Conservation (phyloP, 2,797 vertebrate genomes). For the Hydrolagus colliei region DNA sequence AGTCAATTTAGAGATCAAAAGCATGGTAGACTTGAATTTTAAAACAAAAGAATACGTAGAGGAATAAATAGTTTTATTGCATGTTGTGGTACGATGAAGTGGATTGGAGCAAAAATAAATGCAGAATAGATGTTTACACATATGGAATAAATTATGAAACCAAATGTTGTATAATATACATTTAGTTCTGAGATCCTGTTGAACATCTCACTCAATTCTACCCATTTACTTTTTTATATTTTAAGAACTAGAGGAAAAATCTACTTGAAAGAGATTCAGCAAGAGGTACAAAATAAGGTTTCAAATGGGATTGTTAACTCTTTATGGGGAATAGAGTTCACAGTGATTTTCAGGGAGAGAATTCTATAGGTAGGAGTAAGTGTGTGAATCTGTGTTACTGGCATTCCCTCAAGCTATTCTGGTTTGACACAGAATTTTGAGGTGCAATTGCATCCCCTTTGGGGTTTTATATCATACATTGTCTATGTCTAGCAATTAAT, state of each 20-base stretch:
- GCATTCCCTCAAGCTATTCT: not conserved
- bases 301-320: not conserved
- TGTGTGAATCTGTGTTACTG: not conserved
- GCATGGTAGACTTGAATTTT: conserved; percentile 25
- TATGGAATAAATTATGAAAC: not conserved
- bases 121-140: not conserved
- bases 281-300: not conserved
- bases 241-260: not conserved
- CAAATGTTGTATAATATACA: not conserved
- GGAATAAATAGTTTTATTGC: not conserved
- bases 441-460: not conserved
- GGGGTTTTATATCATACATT: not conserved
- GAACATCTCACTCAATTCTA: not conserved
- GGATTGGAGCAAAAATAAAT: not conserved
- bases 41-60: conserved; percentile 25
- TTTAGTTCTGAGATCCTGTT: not conserved
- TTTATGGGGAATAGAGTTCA: not conserved
- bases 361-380: not conserved
- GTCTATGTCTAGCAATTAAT: too few relatives aligned
- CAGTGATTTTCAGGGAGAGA: not conserved
- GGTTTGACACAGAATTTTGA: not conserved
- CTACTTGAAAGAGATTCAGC: not conserved
- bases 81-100: not conserved
- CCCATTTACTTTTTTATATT: too few relatives aligned
- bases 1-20: not conserved